Evolutionary conservation across 2,113 vertebrate species (phyloP).

Genomic region (Pangasianodon hypophthalmus): DNA sequence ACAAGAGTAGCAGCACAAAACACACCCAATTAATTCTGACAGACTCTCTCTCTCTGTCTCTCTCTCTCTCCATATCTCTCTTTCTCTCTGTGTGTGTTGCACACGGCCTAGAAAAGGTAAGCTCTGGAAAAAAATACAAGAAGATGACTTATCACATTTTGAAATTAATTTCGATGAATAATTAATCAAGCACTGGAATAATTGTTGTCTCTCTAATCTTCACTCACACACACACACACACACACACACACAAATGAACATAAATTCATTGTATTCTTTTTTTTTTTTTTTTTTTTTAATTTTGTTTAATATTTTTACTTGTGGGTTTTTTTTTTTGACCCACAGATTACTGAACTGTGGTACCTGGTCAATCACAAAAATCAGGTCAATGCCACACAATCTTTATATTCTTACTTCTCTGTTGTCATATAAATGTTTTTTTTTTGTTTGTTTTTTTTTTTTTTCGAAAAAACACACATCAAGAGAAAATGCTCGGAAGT

Average conservation of each 20-base stretch:
- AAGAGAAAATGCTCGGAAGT: neutral
- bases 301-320: neutral
- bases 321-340: neutral
- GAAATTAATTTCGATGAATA: neutral
- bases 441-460: too few species aligned
- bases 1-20: slow-evolving; percentile 44
- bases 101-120: neutral
- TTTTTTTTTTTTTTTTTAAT: neutral
- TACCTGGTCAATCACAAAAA: neutral
- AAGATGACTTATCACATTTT: neutral
- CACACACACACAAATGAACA: neutral
- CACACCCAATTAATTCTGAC: slow-evolving; percentile 49
- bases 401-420: neutral
- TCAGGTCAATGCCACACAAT: neutral
- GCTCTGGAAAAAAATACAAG: neutral
- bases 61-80: neutral
- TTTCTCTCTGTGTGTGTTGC: neutral
- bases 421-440: neutral
- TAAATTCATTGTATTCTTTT: neutral
- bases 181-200: neutral
- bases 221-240: neutral
- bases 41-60: slow-evolving; percentile 9
- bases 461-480: neutral
- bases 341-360: neutral
- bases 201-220: neutral